Percentiles rank a stretch among this genome's conserved stretches.
phyloP scores from a whole-genome alignment of 2,113 vertebrate species.

The Diglossa brunneiventris region DNA sequence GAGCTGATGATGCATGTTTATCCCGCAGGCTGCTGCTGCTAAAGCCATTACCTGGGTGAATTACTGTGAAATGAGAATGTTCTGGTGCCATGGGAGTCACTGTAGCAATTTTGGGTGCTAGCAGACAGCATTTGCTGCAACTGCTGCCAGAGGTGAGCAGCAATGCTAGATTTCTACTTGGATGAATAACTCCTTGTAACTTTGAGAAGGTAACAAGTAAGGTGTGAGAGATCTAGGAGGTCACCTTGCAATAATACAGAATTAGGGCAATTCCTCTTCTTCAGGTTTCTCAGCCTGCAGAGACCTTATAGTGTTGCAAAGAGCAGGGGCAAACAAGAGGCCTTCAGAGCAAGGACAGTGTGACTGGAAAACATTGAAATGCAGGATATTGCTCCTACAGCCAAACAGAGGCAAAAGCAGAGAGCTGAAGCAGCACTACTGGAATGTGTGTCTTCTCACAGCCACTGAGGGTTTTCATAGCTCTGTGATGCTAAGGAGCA shows the following conservation, averaged over 20 bases:
- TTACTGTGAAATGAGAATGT: neutral
- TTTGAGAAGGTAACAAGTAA: neutral
- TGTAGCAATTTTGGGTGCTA: neutral
- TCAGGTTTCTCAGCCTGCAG: neutral
- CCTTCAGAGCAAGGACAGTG: neutral
- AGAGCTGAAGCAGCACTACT: neutral
- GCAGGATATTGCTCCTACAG: neutral
- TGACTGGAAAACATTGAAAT: neutral
- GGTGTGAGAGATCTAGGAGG: neutral
- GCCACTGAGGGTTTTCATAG: neutral
- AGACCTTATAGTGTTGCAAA: neutral
- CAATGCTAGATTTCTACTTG: neutral
- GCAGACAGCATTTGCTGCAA: neutral
- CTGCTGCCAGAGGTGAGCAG: neutral
- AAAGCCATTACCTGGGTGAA: neutral
- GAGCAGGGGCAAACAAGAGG: neutral
- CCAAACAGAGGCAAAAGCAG: neutral
- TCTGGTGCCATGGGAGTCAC: rapidly evolving
- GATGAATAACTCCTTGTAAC: neutral
- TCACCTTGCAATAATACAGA: neutral
- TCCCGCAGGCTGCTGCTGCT: neutral
- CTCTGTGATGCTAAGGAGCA: neutral
- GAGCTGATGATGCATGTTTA: neutral
- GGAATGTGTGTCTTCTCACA: neutral
- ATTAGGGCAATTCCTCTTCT: neutral